Conservation (phyloP, 2,888 invertebrate genomes). For the Shargacucullia verbasci region DNA sequence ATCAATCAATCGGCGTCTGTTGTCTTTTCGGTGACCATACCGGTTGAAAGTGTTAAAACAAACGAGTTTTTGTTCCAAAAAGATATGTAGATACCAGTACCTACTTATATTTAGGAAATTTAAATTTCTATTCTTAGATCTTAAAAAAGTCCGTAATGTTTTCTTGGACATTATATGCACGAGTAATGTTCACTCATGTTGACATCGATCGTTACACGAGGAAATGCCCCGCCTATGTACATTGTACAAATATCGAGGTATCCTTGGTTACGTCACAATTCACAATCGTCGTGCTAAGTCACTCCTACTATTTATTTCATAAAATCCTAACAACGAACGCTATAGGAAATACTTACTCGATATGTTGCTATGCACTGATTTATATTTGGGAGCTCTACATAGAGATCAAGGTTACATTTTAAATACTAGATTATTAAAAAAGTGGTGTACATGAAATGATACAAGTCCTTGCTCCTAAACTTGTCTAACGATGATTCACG, state of each 20-base stretch:
- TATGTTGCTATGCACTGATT: background rate
- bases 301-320: constrained; percentile 21
- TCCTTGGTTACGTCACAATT: constrained; percentile 32
- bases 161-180: no score
- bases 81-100: no score
- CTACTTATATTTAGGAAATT: no score
- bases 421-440: no score
- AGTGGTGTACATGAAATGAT: no score
- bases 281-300: constrained; percentile 30
- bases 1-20: no score
- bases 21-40: no score
- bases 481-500: background rate
- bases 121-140: no score
- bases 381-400: constrained; percentile 2
- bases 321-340: constrained; percentile 1
- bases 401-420: constrained; percentile 7
- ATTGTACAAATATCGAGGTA: constrained; percentile 7
- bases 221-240: constrained; percentile 21
- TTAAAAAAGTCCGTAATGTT: no score
- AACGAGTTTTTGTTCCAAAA: no score
- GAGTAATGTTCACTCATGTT: no score
- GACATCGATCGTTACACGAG: constrained; percentile 9
- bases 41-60: no score
- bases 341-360: background rate
- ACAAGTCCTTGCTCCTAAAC: background rate